These are phyloP conservation scores for Carcina quercana DNA, from an alignment of 2,888 invertebrate species.

Conservation along the genomic window DNA sequence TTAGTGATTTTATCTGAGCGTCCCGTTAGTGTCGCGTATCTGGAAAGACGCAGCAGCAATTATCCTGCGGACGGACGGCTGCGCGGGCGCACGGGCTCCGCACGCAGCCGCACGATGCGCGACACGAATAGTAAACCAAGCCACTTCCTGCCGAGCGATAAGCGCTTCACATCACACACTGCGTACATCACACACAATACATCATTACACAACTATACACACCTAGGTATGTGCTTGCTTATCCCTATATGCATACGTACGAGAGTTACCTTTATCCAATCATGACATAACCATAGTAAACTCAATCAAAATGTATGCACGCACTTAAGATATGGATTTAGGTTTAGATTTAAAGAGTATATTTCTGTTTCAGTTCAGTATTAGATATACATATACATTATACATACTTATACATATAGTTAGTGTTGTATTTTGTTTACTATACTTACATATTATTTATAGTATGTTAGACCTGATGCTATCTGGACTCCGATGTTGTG, in stretches of 20 bases:
- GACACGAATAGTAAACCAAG: conserved; percentile 72
- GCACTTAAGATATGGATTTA: too few relatives aligned
- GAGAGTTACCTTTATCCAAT: conserved; percentile 2
- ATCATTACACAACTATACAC: conserved; percentile 15
- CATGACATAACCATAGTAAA: neutral
- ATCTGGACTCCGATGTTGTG: conserved; percentile 8
- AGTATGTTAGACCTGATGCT: too few relatives aligned
- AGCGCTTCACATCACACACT: conserved; percentile 46
- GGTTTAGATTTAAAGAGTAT: too few relatives aligned
- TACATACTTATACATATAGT: too few relatives aligned
- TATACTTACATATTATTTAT: too few relatives aligned
- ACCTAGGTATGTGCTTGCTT: conserved; percentile 1
- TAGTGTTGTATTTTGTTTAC: too few relatives aligned
- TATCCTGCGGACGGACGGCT: conserved; percentile 45
- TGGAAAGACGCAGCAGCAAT: conserved; percentile 33
- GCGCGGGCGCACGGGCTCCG: conserved; percentile 25
- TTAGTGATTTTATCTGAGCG: conserved; percentile 50
- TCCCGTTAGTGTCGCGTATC: conserved; percentile 55
- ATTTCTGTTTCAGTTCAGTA: too few relatives aligned
- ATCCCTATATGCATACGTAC: too few relatives aligned
- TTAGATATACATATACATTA: too few relatives aligned
- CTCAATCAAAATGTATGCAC: too few relatives aligned
- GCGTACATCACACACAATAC: conserved; percentile 40
- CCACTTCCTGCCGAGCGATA: conserved; percentile 70
- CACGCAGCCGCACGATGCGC: conserved; percentile 61